A percentile compares a stretch with the other conserved stretches of the same genome.
These are phyloP conservation scores for Anthoscopus minutus DNA, from an alignment of 2,113 vertebrate species.

Conservation along the genomic window DNA sequence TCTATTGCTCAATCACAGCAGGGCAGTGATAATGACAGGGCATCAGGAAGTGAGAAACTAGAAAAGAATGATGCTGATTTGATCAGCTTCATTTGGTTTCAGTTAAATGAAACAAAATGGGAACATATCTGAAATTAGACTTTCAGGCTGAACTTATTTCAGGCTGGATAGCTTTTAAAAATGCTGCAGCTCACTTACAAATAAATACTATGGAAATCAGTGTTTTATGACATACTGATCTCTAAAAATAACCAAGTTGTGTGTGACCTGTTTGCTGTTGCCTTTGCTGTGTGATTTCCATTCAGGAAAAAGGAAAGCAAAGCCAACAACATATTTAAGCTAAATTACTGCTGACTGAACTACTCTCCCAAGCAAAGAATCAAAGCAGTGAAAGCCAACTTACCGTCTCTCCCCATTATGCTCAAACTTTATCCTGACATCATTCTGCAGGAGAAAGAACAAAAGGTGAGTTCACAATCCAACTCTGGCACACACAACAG, in stretches of 20 bases:
- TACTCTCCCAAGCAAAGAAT: neutral
- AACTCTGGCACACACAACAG: neutral
- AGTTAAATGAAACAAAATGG: neutral
- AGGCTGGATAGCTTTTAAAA: neutral
- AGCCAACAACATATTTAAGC: neutral
- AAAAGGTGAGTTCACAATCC: constrained; percentile 12
- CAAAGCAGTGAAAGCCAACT: constrained; percentile 31
- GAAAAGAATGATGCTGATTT: neutral
- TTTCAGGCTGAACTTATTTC: neutral
- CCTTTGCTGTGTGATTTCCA: neutral
- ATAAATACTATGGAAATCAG: neutral
- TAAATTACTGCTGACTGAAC: neutral
- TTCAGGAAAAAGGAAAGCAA: neutral
- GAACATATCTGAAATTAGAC: neutral
- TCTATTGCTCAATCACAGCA: neutral
- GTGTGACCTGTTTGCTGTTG: neutral
- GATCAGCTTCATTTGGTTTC: neutral
- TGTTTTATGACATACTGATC: neutral
- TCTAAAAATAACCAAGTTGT: neutral
- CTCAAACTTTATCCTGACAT: constrained; percentile 96
- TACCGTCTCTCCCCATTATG: constrained; percentile 90
- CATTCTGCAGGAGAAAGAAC: constrained; percentile 75
- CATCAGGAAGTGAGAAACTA: constrained; percentile 11
- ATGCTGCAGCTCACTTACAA: neutral
- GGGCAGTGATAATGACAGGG: neutral